Conservation (phyloP, 2,113 vertebrate species). For the Clarias batrachus region DNA sequence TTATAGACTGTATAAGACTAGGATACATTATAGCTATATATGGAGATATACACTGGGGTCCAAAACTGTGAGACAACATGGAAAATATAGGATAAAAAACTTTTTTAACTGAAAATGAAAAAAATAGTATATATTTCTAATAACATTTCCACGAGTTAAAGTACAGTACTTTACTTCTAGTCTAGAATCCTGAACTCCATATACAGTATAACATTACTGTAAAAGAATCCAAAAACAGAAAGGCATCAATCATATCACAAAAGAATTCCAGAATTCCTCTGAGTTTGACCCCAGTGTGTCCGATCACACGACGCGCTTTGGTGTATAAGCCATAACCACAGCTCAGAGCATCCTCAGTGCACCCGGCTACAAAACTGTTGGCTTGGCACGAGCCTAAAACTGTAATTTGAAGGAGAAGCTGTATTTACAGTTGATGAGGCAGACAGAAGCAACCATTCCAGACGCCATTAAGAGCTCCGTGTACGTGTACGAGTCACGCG, state of each 20-base stretch:
- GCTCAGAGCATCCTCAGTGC: conserved; percentile 29
- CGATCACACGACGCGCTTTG: conserved; percentile 21
- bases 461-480: conserved; percentile 62
- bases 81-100: not conserved
- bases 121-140: not conserved
- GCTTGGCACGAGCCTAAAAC: conserved; percentile 62
- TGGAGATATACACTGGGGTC: not conserved
- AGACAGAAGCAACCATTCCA: conserved; percentile 62
- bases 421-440: conserved; percentile 66
- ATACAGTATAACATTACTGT: not conserved
- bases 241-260: not conserved
- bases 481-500: conserved; percentile 40
- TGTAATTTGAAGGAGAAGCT: conserved; percentile 67
- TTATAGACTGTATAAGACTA: not conserved
- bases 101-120: not conserved
- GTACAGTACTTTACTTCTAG: not conserved
- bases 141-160: not conserved
- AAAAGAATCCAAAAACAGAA: not conserved
- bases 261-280: not conserved
- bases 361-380: conserved; percentile 55
- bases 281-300: conserved; percentile 28
- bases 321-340: conserved; percentile 41
- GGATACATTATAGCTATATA: not conserved
- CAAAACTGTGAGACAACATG: not conserved
- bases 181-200: no score